These are phyloP conservation scores for Pempheris klunzingeri DNA, from an alignment of 2,797 vertebrate species.

Conservation along the genomic window DNA sequence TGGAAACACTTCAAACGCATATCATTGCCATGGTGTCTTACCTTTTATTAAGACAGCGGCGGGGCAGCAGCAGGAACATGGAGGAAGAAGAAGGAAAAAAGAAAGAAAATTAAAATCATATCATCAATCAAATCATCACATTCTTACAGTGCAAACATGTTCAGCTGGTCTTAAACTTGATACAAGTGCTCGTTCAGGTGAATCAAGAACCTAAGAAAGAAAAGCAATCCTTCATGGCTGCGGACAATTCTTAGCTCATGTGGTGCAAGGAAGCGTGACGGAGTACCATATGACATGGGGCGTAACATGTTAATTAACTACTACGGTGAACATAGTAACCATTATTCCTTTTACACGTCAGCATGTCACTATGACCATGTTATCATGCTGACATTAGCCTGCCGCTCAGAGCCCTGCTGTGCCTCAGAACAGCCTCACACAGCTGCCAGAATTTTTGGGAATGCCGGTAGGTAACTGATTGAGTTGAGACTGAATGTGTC, in stretches of 20 bases:
- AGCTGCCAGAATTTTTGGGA: too few relatives aligned
- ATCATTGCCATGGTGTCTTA: conserved; percentile 61
- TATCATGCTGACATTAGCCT: neutral
- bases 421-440: neutral
- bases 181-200: too few relatives aligned
- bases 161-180: neutral
- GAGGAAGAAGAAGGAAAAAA: too few relatives aligned
- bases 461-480: too few relatives aligned
- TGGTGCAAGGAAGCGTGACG: neutral
- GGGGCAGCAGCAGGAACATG: conserved; percentile 59
- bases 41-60: conserved; percentile 64
- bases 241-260: neutral
- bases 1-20: conserved; percentile 14
- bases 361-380: neutral
- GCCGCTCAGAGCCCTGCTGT: neutral
- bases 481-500: too few relatives aligned
- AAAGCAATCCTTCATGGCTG: neutral
- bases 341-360: neutral
- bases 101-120: too few relatives aligned
- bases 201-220: neutral
- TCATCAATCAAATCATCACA: too few relatives aligned
- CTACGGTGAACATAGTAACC: neutral
- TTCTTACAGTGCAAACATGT: neutral
- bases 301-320: neutral
- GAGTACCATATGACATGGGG: conserved; percentile 1